Conservation (phyloP, 2,113 vertebrate species). For the Chloebia gouldiae region DNA sequence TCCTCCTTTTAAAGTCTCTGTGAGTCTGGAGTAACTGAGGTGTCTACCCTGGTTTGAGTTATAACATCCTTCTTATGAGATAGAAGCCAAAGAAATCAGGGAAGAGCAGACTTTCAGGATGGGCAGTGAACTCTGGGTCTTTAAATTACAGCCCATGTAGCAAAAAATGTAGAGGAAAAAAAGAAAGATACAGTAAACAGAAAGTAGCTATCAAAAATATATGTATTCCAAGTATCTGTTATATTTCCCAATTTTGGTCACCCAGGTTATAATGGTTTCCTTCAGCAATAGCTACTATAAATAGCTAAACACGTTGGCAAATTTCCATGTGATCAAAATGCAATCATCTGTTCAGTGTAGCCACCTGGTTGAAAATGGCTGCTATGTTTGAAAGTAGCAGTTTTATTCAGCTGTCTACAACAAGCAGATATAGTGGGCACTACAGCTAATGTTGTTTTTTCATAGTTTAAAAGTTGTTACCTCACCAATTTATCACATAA, state of each 20-base stretch:
- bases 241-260: background rate
- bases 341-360: background rate
- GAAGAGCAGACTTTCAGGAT: background rate
- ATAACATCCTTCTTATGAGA: background rate
- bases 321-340: background rate
- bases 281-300: background rate
- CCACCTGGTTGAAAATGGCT: background rate
- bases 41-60: background rate
- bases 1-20: background rate
- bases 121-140: background rate
- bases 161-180: background rate
- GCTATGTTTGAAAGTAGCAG: background rate
- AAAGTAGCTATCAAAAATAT: background rate
- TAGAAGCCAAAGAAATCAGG: background rate
- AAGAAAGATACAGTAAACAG: background rate
- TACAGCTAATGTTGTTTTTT: background rate
- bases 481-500: background rate
- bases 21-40: background rate
- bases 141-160: background rate
- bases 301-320: background rate
- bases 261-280: background rate
- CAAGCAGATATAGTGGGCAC: background rate
- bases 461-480: background rate
- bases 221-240: rapidly evolving
- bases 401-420: background rate